Conservation (phyloP, 2,797 vertebrate genomes). For the Enteromius anoplus region DNA sequence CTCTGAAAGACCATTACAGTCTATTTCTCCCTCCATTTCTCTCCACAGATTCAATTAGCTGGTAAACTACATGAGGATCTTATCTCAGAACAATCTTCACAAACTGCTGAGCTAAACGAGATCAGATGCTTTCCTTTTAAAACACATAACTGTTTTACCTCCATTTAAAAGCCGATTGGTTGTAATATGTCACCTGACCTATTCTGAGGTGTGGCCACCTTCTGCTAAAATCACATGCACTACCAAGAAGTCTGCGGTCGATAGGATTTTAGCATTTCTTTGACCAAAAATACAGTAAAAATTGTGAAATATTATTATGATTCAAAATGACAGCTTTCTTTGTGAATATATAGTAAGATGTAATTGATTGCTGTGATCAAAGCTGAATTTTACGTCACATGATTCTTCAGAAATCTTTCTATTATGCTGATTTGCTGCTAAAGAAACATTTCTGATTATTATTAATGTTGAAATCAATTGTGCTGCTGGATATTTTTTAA, state of each 20-base stretch:
- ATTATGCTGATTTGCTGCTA: background rate
- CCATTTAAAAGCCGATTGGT: background rate
- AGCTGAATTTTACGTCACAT: background rate
- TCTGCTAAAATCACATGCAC: background rate
- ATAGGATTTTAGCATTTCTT: background rate
- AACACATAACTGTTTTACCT: background rate
- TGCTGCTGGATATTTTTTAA: background rate
- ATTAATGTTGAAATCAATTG: background rate
- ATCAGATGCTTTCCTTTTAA: background rate
- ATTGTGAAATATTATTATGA: background rate
- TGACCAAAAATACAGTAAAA: background rate
- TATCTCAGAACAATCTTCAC: conserved; percentile 5
- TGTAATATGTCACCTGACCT: background rate
- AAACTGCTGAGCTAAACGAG: conserved; percentile 9
- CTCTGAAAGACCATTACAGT: conserved; percentile 45
- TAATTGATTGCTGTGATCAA: background rate
- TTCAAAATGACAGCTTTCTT: background rate
- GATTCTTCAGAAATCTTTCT: background rate
- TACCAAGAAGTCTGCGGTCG: background rate
- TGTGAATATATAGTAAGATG: background rate
- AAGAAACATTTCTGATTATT: background rate
- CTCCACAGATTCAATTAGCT: conserved; percentile 50
- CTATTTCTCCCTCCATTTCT: conserved; percentile 45
- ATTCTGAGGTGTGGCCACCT: background rate
- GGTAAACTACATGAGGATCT: conserved; percentile 49